Base-by-base conservation (phyloP, 2,888 invertebrate species). In the Spodoptera picta region DNA sequence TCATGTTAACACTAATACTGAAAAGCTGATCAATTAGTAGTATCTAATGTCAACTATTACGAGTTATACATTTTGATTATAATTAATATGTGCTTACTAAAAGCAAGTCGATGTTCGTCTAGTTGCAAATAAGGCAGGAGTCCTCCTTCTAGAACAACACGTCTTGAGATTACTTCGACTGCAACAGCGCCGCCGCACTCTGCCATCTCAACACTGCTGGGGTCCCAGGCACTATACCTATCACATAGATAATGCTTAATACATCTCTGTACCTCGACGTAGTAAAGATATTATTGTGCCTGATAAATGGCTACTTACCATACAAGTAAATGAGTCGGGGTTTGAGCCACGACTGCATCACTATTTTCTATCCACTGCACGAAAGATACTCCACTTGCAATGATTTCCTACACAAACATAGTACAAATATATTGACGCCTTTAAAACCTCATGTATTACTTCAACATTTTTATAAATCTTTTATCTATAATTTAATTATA, bases 261-360 rank as follows among this genome's bases (percentile, higher is more conserved):
- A 19, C 19, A 19, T 19, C 19, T 19, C 19, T 19, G 19, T 19
- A 19, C 19, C 2, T 1, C 2, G 4, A 31, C 3, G 2, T 31
- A 31, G 3, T 31, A 31, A 31, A 31, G 31, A 27, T 36, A 36
- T 36, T 9, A 6, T 9, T 9, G 7, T 36, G 36, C 4, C 6
- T 36, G 6, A 36, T 6, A 6, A 36, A 36, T 36, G 23, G 5
- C 59, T 10, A 69, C 83, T 91, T 95, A 98, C 99, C 99, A 99
- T 61, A 99, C 97, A 55, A 98, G 98, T 14, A 99, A 92, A 84
- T 97, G 98, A 59, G 96, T 97, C 23, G 97, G 97, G 59, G 98
- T 98, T 90, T 99, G 99, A 0, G 99, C 99, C 0, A 99, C 98
- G 0, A 98, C 98, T 0, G 99, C 99, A 87, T 99, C 99, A 90